Base-by-base conservation (phyloP, 2,113 vertebrate genomes). In the Tiliqua scincoides region DNA sequence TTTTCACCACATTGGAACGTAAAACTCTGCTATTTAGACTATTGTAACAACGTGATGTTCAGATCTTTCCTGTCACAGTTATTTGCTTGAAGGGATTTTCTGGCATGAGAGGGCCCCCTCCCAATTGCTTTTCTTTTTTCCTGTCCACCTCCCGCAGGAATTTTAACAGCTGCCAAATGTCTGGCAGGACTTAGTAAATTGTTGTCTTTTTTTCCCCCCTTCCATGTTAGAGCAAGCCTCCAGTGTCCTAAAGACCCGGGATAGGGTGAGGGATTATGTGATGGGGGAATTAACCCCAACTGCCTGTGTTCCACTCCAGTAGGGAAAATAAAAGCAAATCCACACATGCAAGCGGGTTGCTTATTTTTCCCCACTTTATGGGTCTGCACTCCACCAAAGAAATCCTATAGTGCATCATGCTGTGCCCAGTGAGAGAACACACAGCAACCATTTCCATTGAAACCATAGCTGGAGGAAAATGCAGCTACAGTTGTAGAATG, bases 81-180 rank as follows among this genome's bases (percentile, higher is more conserved):
- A 0, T 32, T 88, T 91, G 73, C 85, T 92, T 77, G n/a, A 85
- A 90, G 87, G 77, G 84, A 90, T 95, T 91, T 91, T 93, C 85
- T 79, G 76, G 86, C 59, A 4, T 67, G 32, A 71, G 54, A 78
- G 62, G 93, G 52, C 76, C 87, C 93, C 71, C 74, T 74, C 70
- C 85, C 91, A 84, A 89, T 87, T 86, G 59, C 85, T 89, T 94
- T 90, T 57, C 54, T 43, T 89, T 40, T 85, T 68, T 9, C 78
- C 59, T 61, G 54, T 85, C 70, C 12, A 0, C 83, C 10, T 0
- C n/a, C 89, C 84, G 82, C 35, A 93, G 88, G 92, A 94, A 94
- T 94, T 87, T 88, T 91, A 90, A 91, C 94, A 95, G 94, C 93
- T 96, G 94, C 93, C 88, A 93, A 93, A 93, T 90, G 90, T 94